phyloP scores from a whole-genome alignment of 1,140 invertebrate genomes.

The Marisa cornuarietis region DNA sequence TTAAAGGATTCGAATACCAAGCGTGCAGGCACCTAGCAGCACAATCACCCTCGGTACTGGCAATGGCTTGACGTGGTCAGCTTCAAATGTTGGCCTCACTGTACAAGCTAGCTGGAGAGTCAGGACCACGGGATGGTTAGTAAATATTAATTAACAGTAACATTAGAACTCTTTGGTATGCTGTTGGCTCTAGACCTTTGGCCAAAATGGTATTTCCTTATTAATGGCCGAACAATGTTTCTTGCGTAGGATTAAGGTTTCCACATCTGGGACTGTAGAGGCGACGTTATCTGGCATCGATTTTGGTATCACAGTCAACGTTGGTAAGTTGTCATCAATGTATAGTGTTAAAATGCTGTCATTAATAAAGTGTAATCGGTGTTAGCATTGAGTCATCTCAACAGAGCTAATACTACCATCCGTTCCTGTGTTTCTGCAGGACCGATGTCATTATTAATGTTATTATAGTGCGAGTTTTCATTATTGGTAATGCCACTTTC shows the following conservation, averaged over 20 bases:
- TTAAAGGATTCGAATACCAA: too few species aligned
- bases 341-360: too few species aligned
- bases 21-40: conserved; percentile 5
- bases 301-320: conserved; percentile 9
- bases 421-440: too few species aligned
- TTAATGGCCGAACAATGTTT: too few species aligned
- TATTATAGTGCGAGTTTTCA: background rate
- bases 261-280: conserved; percentile 25
- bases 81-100: conserved; percentile 3
- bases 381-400: too few species aligned
- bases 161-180: background rate
- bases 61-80: conserved; percentile 21
- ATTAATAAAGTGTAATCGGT: too few species aligned
- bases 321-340: conserved; percentile 21
- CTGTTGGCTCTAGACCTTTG: background rate
- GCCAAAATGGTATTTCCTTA: too few species aligned
- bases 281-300: conserved; percentile 19
- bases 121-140: conserved; percentile 27
- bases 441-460: too few species aligned
- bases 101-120: conserved; percentile 11
- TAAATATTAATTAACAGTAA: background rate
- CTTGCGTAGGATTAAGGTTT: conserved; percentile 28
- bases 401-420: too few species aligned
- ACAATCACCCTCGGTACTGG: background rate
- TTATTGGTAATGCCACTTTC: background rate